Base-by-base conservation (phyloP, 2,797 vertebrate species). In the Hyperoplus immaculatus region DNA sequence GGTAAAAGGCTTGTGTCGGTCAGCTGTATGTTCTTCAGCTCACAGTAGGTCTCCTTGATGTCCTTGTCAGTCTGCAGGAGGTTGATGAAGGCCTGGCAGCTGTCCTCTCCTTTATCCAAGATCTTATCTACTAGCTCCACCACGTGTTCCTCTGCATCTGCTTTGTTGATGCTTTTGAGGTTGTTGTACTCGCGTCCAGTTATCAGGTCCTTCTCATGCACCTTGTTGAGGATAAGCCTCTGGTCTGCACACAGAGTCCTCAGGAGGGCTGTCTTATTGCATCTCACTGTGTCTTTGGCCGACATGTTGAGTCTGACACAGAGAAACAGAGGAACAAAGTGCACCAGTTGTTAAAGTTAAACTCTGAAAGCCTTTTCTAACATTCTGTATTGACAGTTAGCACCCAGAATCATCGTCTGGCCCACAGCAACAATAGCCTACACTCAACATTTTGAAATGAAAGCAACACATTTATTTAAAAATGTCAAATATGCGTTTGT, bases 121-220 rank as follows among this genome's bases (percentile, higher is more conserved):
- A 95, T 65, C 56, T 86, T 94, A 73, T 95, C 94, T 67, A 95
- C 62, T 0, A 95, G 84, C 7, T 72, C 54, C 1, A 66, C 14
- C 1, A 87, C 51, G 12, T 87, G 86, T 0, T 51, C 87, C 51
- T 84, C 88, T 0, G 13, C 50, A 3, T 78, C 8, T 21, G 53
- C 70, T 12, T n/a, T 53, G 14, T 38, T 46, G 69, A 70, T 83
- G 63, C 54, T 69, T 12, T 58, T 86, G 0, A 95, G 84, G n/a
- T 85, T 92, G 15, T 1, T 64, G 87, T 94, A 94, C 1, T 95
- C 93, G 0, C 92, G 90, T 0, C 0, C 0, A 1, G 87, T 92
- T 18, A 95, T 88, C 42, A 95, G 72, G 0, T 50, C 0, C 0
- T 45, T 67, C 74, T 90, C 59, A 0, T 36, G 0, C 0, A 80